Conservation (phyloP, 2,888 invertebrate genomes). For the Macrosoma leucophasiata region DNA sequence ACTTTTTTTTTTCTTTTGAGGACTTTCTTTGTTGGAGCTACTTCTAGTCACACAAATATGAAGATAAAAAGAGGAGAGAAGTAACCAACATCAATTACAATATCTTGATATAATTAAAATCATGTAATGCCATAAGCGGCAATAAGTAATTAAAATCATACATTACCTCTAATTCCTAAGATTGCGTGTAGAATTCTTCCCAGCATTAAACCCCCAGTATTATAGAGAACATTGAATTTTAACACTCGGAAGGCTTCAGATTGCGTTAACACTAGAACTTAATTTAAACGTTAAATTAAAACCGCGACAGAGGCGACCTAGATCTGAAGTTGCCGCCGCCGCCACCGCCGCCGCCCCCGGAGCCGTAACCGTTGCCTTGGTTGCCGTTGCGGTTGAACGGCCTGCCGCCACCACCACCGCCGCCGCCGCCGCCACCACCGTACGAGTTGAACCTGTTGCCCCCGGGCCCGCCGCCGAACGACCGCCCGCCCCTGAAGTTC, state of each 20-base stretch:
- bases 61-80: no score
- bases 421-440: conserved; percentile 64
- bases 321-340: conserved; percentile 72
- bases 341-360: conserved; percentile 55
- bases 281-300: conserved; percentile 65
- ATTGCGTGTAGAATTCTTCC: conserved; percentile 63
- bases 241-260: conserved; percentile 75
- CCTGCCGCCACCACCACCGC: conserved; percentile 42
- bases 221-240: conserved; percentile 63
- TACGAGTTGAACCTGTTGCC: conserved; percentile 76
- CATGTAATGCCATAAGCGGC: no score
- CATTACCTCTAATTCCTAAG: conserved; percentile 62
- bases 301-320: conserved; percentile 66
- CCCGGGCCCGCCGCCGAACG: conserved; percentile 64
- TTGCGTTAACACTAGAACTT: conserved; percentile 74
- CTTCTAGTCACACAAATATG: no score
- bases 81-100: no score
- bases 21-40: no score
- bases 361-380: conserved; percentile 62
- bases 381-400: conserved; percentile 62
- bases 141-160: conserved; percentile 16
- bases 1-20: no score
- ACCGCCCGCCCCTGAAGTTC: conserved; percentile 63
- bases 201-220: conserved; percentile 69
- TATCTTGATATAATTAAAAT: no score